phyloP scores from a whole-genome alignment of 1,140 invertebrate species.

The Saccostrea glomerata region DNA sequence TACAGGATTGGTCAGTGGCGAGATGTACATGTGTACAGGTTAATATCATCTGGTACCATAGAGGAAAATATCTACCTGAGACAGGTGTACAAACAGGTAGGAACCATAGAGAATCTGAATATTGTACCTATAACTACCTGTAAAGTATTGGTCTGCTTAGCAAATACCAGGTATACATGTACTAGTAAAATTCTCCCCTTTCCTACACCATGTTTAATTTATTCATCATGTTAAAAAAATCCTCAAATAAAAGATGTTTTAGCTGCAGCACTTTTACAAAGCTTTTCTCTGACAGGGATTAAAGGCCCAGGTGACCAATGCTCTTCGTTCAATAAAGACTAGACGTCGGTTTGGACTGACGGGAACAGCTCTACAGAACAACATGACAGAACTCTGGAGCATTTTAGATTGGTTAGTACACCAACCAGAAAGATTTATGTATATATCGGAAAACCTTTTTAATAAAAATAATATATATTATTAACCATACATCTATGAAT shows the following conservation, averaged over 20 bases:
- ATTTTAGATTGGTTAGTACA: slow-evolving; percentile 74
- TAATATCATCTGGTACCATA: slow-evolving; percentile 82
- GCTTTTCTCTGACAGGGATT: slow-evolving; percentile 62
- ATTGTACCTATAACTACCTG: no score
- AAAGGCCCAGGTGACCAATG: slow-evolving; percentile 70
- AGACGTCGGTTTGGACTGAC: slow-evolving; percentile 81
- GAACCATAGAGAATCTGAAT: neutral
- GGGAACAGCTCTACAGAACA: slow-evolving; percentile 89
- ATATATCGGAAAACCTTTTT: no score
- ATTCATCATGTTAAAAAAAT: no score
- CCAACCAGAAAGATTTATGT: no score
- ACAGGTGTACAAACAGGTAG: slow-evolving; percentile 85
- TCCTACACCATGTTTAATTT: slow-evolving; percentile 59
- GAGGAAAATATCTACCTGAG: slow-evolving; percentile 89
- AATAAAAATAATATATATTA: no score
- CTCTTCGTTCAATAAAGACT: slow-evolving; percentile 67
- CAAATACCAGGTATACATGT: no score
- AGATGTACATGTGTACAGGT: slow-evolving; percentile 84
- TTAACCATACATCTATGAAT: no score
- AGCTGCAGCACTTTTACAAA: no score
- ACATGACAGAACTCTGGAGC: slow-evolving; percentile 85
- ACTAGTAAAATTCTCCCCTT: no score
- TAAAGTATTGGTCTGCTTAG: no score
- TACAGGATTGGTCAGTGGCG: slow-evolving; percentile 79
- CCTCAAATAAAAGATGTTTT: no score